Evolutionary conservation across 2,113 vertebrate genomes (phyloP).

Genomic region (Chloroceryle aenea): DNA sequence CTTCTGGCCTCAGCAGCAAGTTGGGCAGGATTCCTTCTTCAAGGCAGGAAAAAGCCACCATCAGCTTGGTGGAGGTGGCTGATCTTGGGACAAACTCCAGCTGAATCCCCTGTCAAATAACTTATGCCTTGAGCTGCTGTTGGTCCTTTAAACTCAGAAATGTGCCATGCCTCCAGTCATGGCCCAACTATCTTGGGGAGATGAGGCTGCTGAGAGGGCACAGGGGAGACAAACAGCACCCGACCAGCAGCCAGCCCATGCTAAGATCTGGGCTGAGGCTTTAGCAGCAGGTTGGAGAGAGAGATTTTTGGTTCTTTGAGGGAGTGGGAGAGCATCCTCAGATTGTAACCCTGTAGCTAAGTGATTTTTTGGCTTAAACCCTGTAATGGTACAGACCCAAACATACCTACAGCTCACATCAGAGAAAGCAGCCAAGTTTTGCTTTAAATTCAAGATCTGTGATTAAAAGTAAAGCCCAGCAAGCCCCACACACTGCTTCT

Average conservation of each 20-base stretch:
- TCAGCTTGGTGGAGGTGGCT: background rate
- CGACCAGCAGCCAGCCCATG: background rate
- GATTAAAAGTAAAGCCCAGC: background rate
- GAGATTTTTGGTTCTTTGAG: background rate
- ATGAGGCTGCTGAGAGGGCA: background rate
- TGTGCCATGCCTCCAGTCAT: fast-evolving
- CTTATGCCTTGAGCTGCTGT: background rate
- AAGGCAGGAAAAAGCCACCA: background rate
- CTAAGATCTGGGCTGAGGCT: background rate
- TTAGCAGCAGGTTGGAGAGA: background rate
- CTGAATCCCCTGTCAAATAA: background rate
- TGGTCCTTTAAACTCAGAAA: background rate
- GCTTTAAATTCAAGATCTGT: background rate
- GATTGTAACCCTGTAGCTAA: background rate
- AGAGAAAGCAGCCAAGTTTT: background rate
- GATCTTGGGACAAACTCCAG: background rate
- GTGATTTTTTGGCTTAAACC: background rate
- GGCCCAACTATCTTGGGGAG: background rate
- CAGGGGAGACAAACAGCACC: background rate
- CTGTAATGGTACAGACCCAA: background rate
- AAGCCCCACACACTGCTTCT: background rate
- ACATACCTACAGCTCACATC: background rate
- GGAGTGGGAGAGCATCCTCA: background rate
- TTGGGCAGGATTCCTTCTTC: background rate
- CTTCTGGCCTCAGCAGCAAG: background rate